Base-by-base conservation (phyloP, 2,113 vertebrate genomes). In the Todiramphus saurophagus region DNA sequence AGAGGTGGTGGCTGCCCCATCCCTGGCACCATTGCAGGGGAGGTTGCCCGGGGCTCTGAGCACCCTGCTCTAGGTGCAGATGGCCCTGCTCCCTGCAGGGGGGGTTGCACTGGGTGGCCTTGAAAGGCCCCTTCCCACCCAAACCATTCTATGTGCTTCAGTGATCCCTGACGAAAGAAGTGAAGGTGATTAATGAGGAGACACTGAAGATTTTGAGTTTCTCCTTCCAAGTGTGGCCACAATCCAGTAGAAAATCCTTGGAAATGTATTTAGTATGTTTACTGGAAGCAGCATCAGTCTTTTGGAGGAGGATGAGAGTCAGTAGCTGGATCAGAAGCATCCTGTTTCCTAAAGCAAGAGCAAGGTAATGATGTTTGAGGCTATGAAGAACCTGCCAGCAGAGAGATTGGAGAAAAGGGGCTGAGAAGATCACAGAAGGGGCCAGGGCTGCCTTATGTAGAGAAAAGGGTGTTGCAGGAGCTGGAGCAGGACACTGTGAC, bases 381-480 rank as follows among this genome's bases (percentile, higher is more conserved):
- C 56, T 66, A 0, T 23, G 31, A 44, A 17, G 86, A 66, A 59
- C 25, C 14, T 76, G 8, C 33, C 35, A n/a, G 13, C 1, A 3
- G 19, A 33, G 3, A 33, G 72, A 44, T 51, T 24, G 0, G 1
- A 55, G 63, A 66, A 70, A 41, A 10, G 8, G 6, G 1, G 1
- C 53, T 67, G n/a, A 20, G 62, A 44, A 70, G 6, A 53, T 83
- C 33, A 13, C 13, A 37, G 64, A 13, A 6, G 18, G n/a, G 23
- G 37, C 18, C 31, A 6, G 9, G 10, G 13, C 73, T 87, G 33
- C 41, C 31, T 73, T 14, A 15, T 12, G 20, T 48, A 16, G 35
- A 59, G n/a, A 44, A 53, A 39, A 69, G 20, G 35, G 39, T 7
- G 11, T 50, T 62, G 60, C 5, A 9, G 37, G 51, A 41, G 25